Evolutionary conservation across 1,140 invertebrate genomes (phyloP).

Genomic region (Drosophila lini): DNA sequence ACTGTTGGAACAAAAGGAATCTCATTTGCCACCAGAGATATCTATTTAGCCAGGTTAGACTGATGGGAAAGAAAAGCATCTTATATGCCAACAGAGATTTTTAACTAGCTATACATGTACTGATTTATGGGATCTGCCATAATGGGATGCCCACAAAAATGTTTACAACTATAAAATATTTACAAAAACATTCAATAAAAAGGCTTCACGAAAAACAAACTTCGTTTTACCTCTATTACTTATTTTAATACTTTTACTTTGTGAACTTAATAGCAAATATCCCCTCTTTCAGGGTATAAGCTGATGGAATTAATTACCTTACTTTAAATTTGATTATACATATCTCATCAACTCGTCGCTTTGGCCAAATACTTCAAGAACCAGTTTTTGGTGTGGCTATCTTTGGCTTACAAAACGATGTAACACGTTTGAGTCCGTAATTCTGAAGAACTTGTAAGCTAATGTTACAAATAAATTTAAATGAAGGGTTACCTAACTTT

Average conservation of each 20-base stretch:
- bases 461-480: conserved; percentile 8
- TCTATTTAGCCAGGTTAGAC: no score
- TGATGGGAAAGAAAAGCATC: no score
- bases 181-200: no score
- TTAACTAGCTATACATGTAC: no score
- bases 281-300: not conserved
- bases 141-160: no score
- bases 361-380: conserved; percentile 7
- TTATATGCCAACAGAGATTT: no score
- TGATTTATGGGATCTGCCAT: no score
- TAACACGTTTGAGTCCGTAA: not conserved
- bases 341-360: not conserved
- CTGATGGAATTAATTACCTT: not conserved
- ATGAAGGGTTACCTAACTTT: not conserved
- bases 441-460: conserved; percentile 14
- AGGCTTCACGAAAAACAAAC: not conserved
- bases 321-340: conserved; percentile 4
- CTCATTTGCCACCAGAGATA: no score
- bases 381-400: not conserved
- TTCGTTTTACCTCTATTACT: not conserved
- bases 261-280: no score
- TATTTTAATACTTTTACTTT: not conserved
- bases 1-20: no score
- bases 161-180: no score
- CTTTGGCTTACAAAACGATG: conserved; percentile 6